Percentiles rank a stretch among this genome's conserved stretches.
Evolutionary conservation across 1,140 invertebrate species (phyloP).

Genomic region (Hylaeus anthracinus): DNA sequence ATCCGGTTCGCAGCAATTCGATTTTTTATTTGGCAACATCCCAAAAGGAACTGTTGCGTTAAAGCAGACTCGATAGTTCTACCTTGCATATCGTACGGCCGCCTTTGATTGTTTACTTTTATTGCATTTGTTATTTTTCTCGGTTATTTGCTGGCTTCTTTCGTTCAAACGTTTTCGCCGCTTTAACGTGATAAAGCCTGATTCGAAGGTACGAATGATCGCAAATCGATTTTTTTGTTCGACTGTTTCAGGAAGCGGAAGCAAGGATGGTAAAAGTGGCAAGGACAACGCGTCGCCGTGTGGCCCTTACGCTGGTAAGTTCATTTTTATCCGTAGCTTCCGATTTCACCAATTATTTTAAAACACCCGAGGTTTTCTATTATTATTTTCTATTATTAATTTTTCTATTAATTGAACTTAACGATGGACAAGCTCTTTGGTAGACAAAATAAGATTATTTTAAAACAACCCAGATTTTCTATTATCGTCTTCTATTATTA

Average conservation of each 20-base stretch:
- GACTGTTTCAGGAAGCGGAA: constrained; percentile 85
- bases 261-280: constrained; percentile 84
- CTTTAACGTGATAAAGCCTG: background rate
- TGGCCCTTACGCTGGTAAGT: constrained; percentile 81
- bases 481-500: too few species aligned
- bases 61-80: background rate
- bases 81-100: background rate
- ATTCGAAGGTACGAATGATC: background rate
- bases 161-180: background rate
- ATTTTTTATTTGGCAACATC: constrained; percentile 26
- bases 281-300: constrained; percentile 87
- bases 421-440: too few species aligned
- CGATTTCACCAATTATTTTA: background rate
- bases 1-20: background rate
- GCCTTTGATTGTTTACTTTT: background rate
- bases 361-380: too few species aligned
- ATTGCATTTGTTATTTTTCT: background rate
- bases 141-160: background rate
- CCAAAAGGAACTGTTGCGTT: constrained; percentile 7
- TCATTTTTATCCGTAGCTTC: background rate
- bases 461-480: too few species aligned
- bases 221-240: constrained; percentile 26
- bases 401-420: too few species aligned
- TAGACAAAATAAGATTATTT: too few species aligned
- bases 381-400: too few species aligned